phyloP scores from a whole-genome alignment of 2,113 vertebrate genomes.

The Indicator indicator region DNA sequence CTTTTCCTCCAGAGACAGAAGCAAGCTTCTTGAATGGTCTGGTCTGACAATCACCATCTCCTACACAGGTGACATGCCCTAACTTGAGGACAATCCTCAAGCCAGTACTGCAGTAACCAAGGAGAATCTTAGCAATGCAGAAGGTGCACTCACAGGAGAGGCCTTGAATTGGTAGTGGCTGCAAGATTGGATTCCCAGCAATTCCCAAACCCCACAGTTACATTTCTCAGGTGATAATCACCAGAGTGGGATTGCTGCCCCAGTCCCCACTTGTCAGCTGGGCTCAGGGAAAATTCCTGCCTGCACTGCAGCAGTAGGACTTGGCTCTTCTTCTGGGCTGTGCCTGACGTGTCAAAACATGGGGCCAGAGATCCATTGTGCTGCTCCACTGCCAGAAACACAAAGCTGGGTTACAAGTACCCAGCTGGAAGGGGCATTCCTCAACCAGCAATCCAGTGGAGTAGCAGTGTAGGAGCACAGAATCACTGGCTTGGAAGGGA shows the following conservation, averaged over 20 bases:
- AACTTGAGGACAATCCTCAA: background rate
- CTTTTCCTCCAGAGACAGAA: constrained; percentile 6
- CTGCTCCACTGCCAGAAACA: background rate
- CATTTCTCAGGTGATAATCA: background rate
- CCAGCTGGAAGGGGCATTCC: background rate
- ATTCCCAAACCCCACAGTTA: background rate
- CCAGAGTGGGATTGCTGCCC: background rate
- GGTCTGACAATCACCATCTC: background rate
- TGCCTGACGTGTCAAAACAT: background rate
- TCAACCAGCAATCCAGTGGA: background rate
- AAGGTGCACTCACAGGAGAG: background rate
- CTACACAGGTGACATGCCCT: background rate
- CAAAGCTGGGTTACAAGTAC: background rate
- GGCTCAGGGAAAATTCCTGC: background rate
- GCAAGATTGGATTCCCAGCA: background rate
- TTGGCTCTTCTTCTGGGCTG: background rate
- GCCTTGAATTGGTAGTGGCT: background rate
- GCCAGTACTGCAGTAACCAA: background rate
- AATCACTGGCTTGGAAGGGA: too few relatives aligned
- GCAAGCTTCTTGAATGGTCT: background rate
- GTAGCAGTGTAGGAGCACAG: background rate
- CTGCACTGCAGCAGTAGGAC: background rate
- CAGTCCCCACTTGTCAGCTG: background rate
- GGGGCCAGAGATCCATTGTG: background rate
- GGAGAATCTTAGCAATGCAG: constrained; percentile 1